Conservation (phyloP, 2,113 vertebrate genomes). For the Meleagris gallopavo region DNA sequence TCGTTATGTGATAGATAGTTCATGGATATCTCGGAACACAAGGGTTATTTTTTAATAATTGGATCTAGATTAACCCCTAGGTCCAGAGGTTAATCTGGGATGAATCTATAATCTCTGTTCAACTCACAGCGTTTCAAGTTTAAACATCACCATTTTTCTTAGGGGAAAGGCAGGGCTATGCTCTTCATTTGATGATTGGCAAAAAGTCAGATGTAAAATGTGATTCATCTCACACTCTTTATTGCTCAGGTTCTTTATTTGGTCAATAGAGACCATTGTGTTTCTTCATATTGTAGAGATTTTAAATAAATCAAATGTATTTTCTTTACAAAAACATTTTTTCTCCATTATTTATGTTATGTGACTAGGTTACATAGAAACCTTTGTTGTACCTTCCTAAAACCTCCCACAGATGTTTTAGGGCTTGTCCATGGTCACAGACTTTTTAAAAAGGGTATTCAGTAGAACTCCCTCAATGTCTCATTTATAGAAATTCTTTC, state of each 20-base stretch:
- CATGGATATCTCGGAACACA: not conserved
- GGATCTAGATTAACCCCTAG: not conserved
- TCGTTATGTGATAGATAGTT: not conserved
- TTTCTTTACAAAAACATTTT: rapidly evolving
- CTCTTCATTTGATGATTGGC: not conserved
- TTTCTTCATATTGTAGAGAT: not conserved
- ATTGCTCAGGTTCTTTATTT: not conserved
- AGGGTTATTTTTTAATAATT: not conserved
- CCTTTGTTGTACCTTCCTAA: not conserved
- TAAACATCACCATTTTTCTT: not conserved
- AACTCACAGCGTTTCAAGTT: not conserved
- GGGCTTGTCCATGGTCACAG: not conserved
- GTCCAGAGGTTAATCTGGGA: not conserved
- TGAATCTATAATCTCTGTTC: not conserved
- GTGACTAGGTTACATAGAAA: not conserved
- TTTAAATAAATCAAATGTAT: not conserved
- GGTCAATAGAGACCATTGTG: not conserved
- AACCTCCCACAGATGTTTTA: not conserved
- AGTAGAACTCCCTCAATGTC: not conserved
- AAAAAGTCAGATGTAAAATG: not conserved
- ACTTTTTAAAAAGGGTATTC: not conserved
- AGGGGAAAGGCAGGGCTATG: not conserved
- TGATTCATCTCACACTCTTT: not conserved
- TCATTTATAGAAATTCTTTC: not conserved
- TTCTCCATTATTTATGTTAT: not conserved